Conservation (phyloP, 2,113 vertebrate species). For the Acrocephalus kingi region DNA sequence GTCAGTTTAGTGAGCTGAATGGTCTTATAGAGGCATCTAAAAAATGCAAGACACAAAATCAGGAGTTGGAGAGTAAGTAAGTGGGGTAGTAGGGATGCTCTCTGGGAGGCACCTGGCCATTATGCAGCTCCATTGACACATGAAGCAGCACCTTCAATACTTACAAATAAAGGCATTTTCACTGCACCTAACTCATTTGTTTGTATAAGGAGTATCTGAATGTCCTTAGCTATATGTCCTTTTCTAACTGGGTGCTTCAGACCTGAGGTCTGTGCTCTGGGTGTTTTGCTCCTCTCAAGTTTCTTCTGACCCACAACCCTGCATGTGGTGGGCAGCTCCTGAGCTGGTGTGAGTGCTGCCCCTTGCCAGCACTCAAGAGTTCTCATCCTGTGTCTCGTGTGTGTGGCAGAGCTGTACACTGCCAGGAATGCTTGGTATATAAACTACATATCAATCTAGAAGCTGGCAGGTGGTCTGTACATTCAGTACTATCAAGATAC, state of each 20-base stretch:
- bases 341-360: background rate
- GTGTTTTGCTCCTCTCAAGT: fast-evolving
- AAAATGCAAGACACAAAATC: background rate
- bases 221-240: background rate
- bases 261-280: background rate
- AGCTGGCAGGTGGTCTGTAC: background rate
- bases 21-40: background rate
- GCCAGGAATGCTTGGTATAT: background rate
- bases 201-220: background rate
- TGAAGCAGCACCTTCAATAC: background rate
- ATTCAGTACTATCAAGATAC: background rate
- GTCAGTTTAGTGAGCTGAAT: background rate
- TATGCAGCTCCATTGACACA: background rate
- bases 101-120: background rate
- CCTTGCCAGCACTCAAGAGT: fast-evolving
- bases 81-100: background rate
- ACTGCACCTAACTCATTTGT: background rate
- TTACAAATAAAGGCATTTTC: background rate
- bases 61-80: background rate
- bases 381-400: background rate
- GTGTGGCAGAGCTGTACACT: background rate
- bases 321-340: background rate
- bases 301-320: background rate
- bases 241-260: background rate
- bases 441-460: background rate